Conservation (phyloP, 2,888 invertebrate species). For the Pinctada fucata region DNA sequence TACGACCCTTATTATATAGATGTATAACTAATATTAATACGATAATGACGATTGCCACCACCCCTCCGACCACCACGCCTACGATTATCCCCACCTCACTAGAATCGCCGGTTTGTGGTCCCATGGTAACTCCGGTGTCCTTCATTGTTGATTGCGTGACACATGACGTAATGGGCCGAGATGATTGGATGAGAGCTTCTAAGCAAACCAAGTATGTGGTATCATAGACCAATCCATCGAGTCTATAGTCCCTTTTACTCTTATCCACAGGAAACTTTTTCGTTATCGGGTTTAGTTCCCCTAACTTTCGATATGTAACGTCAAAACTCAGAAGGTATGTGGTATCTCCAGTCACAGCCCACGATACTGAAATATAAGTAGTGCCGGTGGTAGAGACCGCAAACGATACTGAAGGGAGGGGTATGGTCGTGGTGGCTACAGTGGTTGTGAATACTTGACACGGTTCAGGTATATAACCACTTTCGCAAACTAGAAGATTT, state of each 20-base stretch:
- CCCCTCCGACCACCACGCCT: constrained; percentile 58
- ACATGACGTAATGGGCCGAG: not conserved
- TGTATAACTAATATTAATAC: constrained; percentile 53
- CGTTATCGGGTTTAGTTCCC: not conserved
- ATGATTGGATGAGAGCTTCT: not conserved
- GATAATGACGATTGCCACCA: constrained; percentile 54
- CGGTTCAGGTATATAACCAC: constrained; percentile 2
- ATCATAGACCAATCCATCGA: constrained; percentile 31
- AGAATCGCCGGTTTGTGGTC: constrained; percentile 5
- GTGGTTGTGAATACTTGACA: constrained; percentile 42
- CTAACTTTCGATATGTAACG: constrained; percentile 13
- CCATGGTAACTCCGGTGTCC: not conserved
- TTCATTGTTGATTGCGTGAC: not conserved
- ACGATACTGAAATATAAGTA: constrained; percentile 30
- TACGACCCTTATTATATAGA: constrained; percentile 40
- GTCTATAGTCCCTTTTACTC: constrained; percentile 13
- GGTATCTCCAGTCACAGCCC: constrained; percentile 25
- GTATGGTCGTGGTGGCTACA: constrained; percentile 30
- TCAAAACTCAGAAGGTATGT: constrained; percentile 8
- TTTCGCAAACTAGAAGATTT: constrained; percentile 17
- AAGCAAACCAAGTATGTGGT: constrained; percentile 49
- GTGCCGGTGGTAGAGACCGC: constrained; percentile 9
- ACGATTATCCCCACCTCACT: constrained; percentile 55
- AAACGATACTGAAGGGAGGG: constrained; percentile 69
- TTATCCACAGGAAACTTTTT: constrained; percentile 21